phyloP scores from a whole-genome alignment of 1,140 invertebrate species.

The Eurosta solidaginis region DNA sequence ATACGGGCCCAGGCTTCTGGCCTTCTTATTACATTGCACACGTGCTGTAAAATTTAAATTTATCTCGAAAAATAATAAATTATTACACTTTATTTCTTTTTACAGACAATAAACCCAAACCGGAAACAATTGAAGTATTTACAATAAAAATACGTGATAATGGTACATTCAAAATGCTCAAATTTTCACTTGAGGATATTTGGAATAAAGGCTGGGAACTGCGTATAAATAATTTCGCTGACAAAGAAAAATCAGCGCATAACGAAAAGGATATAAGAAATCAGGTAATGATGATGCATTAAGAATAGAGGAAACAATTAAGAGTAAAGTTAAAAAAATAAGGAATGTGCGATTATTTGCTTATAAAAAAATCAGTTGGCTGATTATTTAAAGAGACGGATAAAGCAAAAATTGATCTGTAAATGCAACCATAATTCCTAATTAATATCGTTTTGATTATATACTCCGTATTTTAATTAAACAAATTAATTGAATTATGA shows the following conservation, averaged over 20 bases:
- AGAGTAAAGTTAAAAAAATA: neutral
- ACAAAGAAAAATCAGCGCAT: conserved; percentile 69
- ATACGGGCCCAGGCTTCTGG: too few relatives aligned
- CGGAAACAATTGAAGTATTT: conserved; percentile 69
- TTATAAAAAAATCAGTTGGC: neutral
- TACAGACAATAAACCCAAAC: conserved; percentile 72
- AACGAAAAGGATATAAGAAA: conserved; percentile 68
- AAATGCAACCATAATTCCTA: too few relatives aligned
- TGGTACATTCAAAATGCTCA: conserved; percentile 65
- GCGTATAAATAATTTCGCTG: conserved; percentile 72
- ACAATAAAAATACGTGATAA: conserved; percentile 67
- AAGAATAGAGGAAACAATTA: neutral
- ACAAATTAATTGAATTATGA: too few relatives aligned
- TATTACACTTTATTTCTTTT: conserved; percentile 37
- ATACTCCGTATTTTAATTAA: too few relatives aligned
- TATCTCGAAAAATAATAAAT: neutral
- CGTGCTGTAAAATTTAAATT: too few relatives aligned
- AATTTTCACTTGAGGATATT: conserved; percentile 66
- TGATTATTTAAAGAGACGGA: neutral
- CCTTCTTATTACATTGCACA: too few relatives aligned
- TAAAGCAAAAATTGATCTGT: too few relatives aligned
- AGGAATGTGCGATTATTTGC: neutral
- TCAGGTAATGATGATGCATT: conserved; percentile 61
- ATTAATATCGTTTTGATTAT: too few relatives aligned
- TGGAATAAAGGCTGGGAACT: conserved; percentile 70